phyloP scores from a whole-genome alignment of 2,888 invertebrate species.

The Sepioteuthis lessoniana region DNA sequence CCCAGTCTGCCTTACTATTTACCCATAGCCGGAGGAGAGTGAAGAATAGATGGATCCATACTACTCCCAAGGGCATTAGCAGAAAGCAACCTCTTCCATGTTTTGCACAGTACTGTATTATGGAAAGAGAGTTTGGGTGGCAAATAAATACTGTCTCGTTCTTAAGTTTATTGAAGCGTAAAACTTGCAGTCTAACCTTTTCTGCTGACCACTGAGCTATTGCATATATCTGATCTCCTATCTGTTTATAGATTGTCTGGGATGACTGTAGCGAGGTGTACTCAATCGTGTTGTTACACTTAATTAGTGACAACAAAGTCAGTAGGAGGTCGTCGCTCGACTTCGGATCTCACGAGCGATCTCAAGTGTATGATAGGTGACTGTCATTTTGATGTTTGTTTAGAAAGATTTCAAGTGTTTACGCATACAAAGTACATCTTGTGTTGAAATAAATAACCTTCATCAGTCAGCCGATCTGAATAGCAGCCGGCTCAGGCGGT shows the following conservation, averaged over 20 bases:
- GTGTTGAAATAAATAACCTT: neutral
- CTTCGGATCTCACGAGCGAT: neutral
- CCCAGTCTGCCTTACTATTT: too few species aligned
- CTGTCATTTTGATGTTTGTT: neutral
- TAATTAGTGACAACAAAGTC: neutral
- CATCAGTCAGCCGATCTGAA: neutral
- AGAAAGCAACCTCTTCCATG: too few species aligned
- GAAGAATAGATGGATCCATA: too few species aligned
- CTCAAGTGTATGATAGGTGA: neutral
- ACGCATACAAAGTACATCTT: neutral
- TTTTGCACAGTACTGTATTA: too few species aligned
- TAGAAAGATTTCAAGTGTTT: neutral
- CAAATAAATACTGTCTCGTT: neutral
- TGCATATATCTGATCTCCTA: neutral
- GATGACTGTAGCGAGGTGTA: neutral
- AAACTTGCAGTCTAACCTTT: neutral
- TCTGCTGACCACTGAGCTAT: neutral
- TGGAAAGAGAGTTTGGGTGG: too few species aligned
- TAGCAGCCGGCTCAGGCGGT: neutral
- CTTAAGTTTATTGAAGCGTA: neutral
- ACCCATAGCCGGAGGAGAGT: too few species aligned
- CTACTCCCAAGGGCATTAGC: too few species aligned
- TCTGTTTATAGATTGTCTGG: neutral
- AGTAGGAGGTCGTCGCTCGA: neutral
- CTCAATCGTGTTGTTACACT: neutral